Conservation (phyloP, 2,797 vertebrate species). For the Galagoides demidoff region DNA sequence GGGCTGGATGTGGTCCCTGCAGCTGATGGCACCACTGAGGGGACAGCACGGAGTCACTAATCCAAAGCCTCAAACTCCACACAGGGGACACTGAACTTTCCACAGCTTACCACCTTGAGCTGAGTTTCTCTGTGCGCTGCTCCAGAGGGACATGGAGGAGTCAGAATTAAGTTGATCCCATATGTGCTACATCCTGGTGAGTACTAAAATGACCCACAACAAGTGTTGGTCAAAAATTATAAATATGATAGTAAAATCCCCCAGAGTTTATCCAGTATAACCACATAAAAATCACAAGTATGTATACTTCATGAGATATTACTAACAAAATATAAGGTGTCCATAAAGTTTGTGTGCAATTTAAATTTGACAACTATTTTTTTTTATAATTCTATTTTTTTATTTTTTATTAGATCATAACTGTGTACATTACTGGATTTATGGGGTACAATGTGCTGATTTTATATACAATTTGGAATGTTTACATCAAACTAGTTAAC, state of each 20-base stretch:
- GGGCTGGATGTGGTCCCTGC: background rate
- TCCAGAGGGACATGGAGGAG: constrained; percentile 9
- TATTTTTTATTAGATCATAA: no score
- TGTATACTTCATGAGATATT: background rate
- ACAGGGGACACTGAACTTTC: constrained; percentile 16
- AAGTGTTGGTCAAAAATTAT: constrained; percentile 47
- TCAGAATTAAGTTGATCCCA: constrained; percentile 31
- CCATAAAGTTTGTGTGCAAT: no score
- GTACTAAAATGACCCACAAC: background rate
- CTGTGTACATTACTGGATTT: no score
- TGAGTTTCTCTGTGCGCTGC: constrained; percentile 33
- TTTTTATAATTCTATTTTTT: no score
- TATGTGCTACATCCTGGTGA: background rate
- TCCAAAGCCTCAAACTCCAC: background rate
- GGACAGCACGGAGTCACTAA: background rate
- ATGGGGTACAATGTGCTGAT: no score
- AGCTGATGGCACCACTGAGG: background rate
- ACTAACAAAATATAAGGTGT: background rate
- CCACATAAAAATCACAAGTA: constrained; percentile 11
- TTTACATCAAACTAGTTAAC: no score
- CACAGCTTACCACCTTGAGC: background rate
- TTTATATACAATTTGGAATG: no score
- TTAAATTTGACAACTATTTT: no score
- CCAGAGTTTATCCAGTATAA: background rate
- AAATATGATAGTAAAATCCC: constrained; percentile 10